Percentiles rank a stretch among this genome's conserved stretches.
These are phyloP conservation scores for Oryzias sinensis DNA, from an alignment of 2,797 vertebrate species.

Conservation along the genomic window DNA sequence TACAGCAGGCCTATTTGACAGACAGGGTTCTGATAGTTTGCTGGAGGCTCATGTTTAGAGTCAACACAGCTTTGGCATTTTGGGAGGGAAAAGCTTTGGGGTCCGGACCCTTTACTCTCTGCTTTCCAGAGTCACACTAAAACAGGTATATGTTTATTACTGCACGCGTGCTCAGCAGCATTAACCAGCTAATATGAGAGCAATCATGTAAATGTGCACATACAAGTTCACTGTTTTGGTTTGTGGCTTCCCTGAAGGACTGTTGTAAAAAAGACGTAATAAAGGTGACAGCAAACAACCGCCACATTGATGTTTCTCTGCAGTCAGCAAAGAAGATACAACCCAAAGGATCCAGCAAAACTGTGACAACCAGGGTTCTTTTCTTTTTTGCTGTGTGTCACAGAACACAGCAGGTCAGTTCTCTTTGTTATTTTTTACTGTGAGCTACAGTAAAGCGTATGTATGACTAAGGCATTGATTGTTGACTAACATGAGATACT, in stretches of 20 bases:
- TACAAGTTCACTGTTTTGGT: constrained; percentile 66
- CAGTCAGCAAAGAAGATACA: constrained; percentile 46
- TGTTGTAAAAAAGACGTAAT: constrained; percentile 70
- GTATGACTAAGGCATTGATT: constrained; percentile 43
- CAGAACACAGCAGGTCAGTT: constrained; percentile 8
- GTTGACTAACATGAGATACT: constrained; percentile 38
- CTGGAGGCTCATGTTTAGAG: constrained; percentile 41
- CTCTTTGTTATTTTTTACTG: constrained; percentile 26
- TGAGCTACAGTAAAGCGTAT: constrained; percentile 16
- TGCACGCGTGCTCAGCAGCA: not conserved
- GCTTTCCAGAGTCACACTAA: constrained; percentile 25
- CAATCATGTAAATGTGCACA: constrained; percentile 23
- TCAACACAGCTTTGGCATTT: constrained; percentile 58
- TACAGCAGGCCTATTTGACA: not conserved
- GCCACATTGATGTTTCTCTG: constrained; percentile 56
- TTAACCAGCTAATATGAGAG: not conserved
- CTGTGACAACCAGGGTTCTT: constrained; percentile 31
- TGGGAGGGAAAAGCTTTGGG: constrained; percentile 38
- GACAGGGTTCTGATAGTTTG: not conserved
- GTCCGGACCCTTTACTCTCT: constrained; percentile 30
- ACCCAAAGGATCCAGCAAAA: constrained; percentile 14
- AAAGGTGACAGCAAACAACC: constrained; percentile 63
- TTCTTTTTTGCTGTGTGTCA: constrained; percentile 2
- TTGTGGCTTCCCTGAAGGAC: constrained; percentile 46
- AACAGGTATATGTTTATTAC: constrained; percentile 16